Conservation (phyloP, 2,888 invertebrate species). For the Dendrolimus houi region DNA sequence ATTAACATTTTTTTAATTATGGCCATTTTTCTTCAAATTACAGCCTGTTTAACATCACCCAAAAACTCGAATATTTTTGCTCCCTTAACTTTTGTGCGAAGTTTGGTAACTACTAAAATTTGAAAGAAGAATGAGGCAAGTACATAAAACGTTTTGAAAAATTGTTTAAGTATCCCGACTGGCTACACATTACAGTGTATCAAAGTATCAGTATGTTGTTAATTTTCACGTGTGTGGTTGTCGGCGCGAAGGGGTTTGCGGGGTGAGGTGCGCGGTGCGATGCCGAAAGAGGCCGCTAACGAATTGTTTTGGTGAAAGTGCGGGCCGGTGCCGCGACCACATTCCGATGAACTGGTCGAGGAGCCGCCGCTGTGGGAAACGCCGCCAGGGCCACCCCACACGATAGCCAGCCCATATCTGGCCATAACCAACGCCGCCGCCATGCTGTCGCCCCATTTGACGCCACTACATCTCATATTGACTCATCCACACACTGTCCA, state of each 20-base stretch:
- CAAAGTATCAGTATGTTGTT: conserved; percentile 57
- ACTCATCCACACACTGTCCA: conserved; percentile 2
- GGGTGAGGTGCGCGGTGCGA: conserved; percentile 59
- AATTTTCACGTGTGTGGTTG: conserved; percentile 66
- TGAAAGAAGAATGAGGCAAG: no score
- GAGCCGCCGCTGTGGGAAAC: conserved; percentile 75
- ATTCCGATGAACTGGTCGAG: conserved; percentile 74
- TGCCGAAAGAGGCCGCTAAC: conserved; percentile 74
- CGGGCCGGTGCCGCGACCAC: conserved; percentile 73
- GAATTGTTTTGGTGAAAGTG: conserved; percentile 77
- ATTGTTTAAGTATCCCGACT: neutral
- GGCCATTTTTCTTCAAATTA: no score
- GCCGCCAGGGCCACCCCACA: conserved; percentile 67
- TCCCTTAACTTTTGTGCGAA: no score
- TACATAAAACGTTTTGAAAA: no score
- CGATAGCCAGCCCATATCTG: conserved; percentile 52
- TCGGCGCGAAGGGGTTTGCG: conserved; percentile 41
- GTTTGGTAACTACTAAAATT: no score
- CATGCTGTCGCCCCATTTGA: conserved; percentile 12
- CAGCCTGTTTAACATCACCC: no score
- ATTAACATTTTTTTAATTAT: no score
- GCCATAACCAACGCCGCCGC: conserved; percentile 29
- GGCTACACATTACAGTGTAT: neutral
- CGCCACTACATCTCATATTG: conserved; percentile 1
- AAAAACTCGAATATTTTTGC: no score